Base-by-base conservation (phyloP, 2,113 vertebrate species). In the Hypanus sabinus region DNA sequence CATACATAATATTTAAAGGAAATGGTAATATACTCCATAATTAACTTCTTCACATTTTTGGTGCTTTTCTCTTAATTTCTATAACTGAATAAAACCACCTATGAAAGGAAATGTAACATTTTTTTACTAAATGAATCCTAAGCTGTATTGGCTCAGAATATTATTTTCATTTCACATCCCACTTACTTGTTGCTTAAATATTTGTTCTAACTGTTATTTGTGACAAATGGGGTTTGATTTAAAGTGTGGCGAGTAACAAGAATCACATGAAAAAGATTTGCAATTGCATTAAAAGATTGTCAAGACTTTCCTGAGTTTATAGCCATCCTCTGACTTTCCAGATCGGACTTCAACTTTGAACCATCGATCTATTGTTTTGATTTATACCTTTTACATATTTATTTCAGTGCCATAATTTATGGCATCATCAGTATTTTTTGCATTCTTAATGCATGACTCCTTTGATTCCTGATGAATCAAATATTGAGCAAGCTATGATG, bases 121-220 rank as follows among this genome's bases (percentile, higher is more conserved):
- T 65, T n/a, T 20, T 60, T 10, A 68, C 16, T n/a, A 65, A 90
- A 65, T 90, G 60, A 65, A 90, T 65, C 16, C 30, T 68, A 30
- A 90, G 85, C 60, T 20, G 33, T 90, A 65, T 11, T 90, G 10
- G n/a, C 85, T 90, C 30, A n/a, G 11, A 60, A 27, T 60, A 10
- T 90, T 90, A 65, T 68, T 20, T 68, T 90, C 85, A 65, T 46
- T 46, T 46, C 30, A 65, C n/a, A 33, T 90, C 30, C 60, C n/a
- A 90, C 5, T 65, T 65, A 36, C 16, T 62, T 65, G 85, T 90
- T 88, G n/a, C 30, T 30, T 90, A 18, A 90, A 90, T 20, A 90
- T 90, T 90, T 65, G 60, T 90, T 90, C 85, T 90, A 36, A 33
- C 14, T n/a, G 65, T 88, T 62, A n/a, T 90, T n/a, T 90, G 85